Percentiles rank a stretch among this genome's conserved stretches.
phyloP scores from a whole-genome alignment of 1,140 invertebrate species.

The Heliconius himera region DNA sequence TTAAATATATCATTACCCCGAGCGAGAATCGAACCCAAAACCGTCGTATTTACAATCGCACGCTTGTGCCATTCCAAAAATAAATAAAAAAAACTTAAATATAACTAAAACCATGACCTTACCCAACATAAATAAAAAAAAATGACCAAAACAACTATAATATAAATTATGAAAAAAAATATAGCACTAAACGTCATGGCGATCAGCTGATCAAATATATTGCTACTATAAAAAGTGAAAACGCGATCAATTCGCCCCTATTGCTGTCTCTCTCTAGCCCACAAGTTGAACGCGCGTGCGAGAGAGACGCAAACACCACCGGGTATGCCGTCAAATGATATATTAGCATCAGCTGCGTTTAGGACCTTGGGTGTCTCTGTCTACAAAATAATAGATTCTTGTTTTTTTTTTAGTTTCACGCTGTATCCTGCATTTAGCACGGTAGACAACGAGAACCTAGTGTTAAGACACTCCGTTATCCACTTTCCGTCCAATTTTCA shows the following conservation, averaged over 20 bases:
- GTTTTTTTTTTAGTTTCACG: too few relatives aligned
- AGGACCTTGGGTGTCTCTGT: slow-evolving; percentile 80
- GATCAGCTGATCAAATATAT: slow-evolving; percentile 82
- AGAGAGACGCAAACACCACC: slow-evolving; percentile 47
- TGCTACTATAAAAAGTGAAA: slow-evolving; percentile 82
- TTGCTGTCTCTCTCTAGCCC: slow-evolving; percentile 54
- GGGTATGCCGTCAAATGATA: slow-evolving; percentile 73
- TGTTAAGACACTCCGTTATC: too few relatives aligned
- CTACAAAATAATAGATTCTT: slow-evolving; percentile 58
- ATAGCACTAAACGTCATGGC: slow-evolving; percentile 76
- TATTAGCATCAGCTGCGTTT: slow-evolving; percentile 81
- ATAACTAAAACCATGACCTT: slow-evolving; percentile 65
- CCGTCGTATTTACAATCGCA: too few relatives aligned
- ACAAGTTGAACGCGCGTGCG: slow-evolving; percentile 18
- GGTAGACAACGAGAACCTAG: too few relatives aligned
- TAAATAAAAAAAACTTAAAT: not conserved
- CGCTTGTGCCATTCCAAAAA: not conserved
- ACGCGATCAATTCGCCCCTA: slow-evolving; percentile 72
- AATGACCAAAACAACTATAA: slow-evolving; percentile 64
- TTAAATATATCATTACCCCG: too few relatives aligned
- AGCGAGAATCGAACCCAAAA: too few relatives aligned
- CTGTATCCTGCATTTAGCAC: too few relatives aligned
- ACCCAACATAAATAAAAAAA: slow-evolving; percentile 70
- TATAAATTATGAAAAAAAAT: slow-evolving; percentile 79
- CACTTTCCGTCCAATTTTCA: too few relatives aligned